These are phyloP conservation scores for Emydura subglobosa DNA, from an alignment of 2,113 vertebrate genomes.

Conservation along the genomic window DNA sequence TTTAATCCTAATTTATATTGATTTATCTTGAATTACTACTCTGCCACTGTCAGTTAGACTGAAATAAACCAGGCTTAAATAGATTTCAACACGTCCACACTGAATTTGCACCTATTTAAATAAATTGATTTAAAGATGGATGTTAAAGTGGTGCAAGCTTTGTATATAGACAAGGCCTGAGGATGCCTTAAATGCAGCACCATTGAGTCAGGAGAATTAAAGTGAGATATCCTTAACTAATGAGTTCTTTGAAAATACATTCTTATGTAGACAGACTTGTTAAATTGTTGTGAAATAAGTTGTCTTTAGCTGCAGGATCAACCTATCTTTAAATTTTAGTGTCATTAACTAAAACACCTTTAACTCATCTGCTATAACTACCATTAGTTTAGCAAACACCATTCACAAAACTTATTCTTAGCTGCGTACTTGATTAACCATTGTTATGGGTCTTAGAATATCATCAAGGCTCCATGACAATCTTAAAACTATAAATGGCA, in stretches of 20 bases:
- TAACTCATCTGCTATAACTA: too few species aligned
- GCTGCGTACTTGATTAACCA: neutral
- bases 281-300: too few species aligned
- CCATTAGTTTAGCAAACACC: neutral
- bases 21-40: slow-evolving; percentile 26
- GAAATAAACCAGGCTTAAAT: too few species aligned
- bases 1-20: slow-evolving; percentile 30
- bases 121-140: slow-evolving; percentile 5
- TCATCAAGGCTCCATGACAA: neutral
- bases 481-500: neutral
- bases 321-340: too few species aligned
- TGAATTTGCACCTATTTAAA: neutral
- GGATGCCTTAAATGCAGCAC: slow-evolving; percentile 1
- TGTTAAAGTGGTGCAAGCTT: neutral
- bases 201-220: neutral
- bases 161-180: neutral
- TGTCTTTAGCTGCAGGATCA: too few species aligned
- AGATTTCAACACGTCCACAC: too few species aligned
- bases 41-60: too few species aligned
- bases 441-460: neutral
- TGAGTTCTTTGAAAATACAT: neutral
- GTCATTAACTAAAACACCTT: too few species aligned
- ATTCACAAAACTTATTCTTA: neutral
- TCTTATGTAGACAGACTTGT: neutral
- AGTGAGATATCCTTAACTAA: neutral